Evolutionary conservation across 2,888 invertebrate species (phyloP).

Genomic region (Sarcophaga caerulescens): DNA sequence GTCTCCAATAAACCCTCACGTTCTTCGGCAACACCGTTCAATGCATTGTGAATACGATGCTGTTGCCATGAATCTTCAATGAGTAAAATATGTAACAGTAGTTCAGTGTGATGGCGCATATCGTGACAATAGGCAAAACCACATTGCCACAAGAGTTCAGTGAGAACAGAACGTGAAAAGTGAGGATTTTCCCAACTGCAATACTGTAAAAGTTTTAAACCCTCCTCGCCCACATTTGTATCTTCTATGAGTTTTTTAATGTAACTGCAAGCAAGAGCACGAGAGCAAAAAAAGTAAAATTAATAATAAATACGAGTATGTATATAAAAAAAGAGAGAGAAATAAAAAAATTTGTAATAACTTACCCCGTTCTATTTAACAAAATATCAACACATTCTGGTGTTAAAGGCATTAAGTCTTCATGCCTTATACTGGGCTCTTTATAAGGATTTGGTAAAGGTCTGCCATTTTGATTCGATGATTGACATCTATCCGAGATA

Average conservation of each 20-base stretch:
- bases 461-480: slow-evolving; percentile 82
- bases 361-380: slow-evolving; percentile 89
- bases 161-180: slow-evolving; percentile 93
- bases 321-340: background rate
- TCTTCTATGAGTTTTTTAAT: slow-evolving; percentile 98
- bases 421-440: slow-evolving; percentile 83
- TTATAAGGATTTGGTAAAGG: slow-evolving; percentile 89
- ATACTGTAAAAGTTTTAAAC: slow-evolving; percentile 93
- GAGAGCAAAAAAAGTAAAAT: slow-evolving; percentile 3
- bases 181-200: slow-evolving; percentile 98
- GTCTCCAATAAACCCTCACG: slow-evolving; percentile 96
- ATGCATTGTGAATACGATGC: slow-evolving; percentile 95
- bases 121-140: slow-evolving; percentile 95
- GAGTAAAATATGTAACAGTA: slow-evolving; percentile 91
- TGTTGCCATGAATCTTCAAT: slow-evolving; percentile 98
- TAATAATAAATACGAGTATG: too few species aligned
- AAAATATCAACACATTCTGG: slow-evolving; percentile 90
- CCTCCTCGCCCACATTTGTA: slow-evolving; percentile 95
- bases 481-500: slow-evolving; percentile 87
- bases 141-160: slow-evolving; percentile 95
- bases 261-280: slow-evolving; percentile 83
- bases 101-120: slow-evolving; percentile 94
- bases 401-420: slow-evolving; percentile 86
- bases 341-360: background rate
- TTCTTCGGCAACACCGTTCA: slow-evolving; percentile 92